Evolutionary conservation across 1,140 invertebrate species (phyloP), one percentile per base, ranked within the genome.

Genomic region (Sycobia sp.): DNA sequence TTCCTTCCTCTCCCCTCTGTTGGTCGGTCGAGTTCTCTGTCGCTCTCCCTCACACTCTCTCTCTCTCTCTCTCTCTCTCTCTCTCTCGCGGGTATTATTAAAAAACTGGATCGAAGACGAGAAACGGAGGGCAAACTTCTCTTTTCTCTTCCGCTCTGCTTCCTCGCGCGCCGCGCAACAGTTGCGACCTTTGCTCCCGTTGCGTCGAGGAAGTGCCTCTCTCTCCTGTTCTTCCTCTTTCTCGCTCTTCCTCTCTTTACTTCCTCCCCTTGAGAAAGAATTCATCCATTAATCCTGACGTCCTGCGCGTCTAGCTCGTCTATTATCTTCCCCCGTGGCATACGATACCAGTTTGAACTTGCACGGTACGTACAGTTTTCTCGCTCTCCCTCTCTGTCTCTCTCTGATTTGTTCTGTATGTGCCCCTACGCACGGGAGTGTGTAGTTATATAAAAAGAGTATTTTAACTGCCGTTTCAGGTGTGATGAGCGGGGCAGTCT

Each of bases 51-150:
- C 41, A 16, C 18, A 16, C 3, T 11, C 8, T 22, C 41, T 4
- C 41, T 9, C 18, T 8, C 5, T 20, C 18, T 7, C 13, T 8
- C 18, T 4, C n/a, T 1, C 14, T 23, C 18, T 46, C 22, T 46
- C 20, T 18, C 13, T 25, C 32, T 10, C 9, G 13, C 3, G 23
- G n/a, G n/a, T n/a, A n/a, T n/a, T n/a, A n/a, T n/a, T n/a, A n/a
- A n/a, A 56, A 56, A 63, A 57, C 61, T 63, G 61, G 61, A 63
- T 57, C 61, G 46, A 63, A n/a, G n/a, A n/a, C n/a, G n/a, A n/a
- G n/a, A n/a, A n/a, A n/a, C n/a, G n/a, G n/a, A n/a, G n/a, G n/a
- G n/a, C n/a, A n/a, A n/a, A 56, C 23, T 9, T 14, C 23, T 43
- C 34, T 25, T 36, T 36, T 50, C 46, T 39, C 59, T 61, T 61